phyloP scores from a whole-genome alignment of 2,888 invertebrate species.

The Opisthograptis luteolata region DNA sequence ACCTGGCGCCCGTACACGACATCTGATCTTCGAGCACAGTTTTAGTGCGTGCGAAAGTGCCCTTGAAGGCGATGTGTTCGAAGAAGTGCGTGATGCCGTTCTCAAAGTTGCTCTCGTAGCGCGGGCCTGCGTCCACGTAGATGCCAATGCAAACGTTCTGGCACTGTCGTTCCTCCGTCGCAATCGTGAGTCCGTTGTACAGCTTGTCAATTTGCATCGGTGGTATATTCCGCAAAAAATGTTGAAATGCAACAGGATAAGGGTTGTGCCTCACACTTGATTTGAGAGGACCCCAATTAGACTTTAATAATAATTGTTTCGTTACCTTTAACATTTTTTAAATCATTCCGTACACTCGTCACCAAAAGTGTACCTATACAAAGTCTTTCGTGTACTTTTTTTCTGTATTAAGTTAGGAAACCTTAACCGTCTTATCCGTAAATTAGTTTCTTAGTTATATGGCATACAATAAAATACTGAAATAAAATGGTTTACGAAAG shows the following conservation, averaged over 20 bases:
- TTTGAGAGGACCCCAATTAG: neutral
- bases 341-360: no score
- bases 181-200: slow-evolving; percentile 93
- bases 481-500: no score
- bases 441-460: no score
- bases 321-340: slow-evolving; percentile 2
- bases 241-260: slow-evolving; percentile 75
- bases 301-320: slow-evolving; percentile 4
- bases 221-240: slow-evolving; percentile 87
- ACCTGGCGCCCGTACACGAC: slow-evolving; percentile 96
- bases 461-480: no score
- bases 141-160: slow-evolving; percentile 71
- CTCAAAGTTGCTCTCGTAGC: slow-evolving; percentile 58
- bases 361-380: no score
- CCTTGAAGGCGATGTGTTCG: slow-evolving; percentile 69
- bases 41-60: slow-evolving; percentile 91
- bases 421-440: no score
- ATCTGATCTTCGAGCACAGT: slow-evolving; percentile 95
- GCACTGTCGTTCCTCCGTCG: slow-evolving; percentile 95
- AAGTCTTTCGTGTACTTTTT: no score
- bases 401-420: no score
- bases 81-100: slow-evolving; percentile 73
- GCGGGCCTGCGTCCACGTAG: slow-evolving; percentile 64
- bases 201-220: slow-evolving; percentile 91
- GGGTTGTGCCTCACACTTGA: slow-evolving; percentile 75